phyloP scores from a whole-genome alignment of 2,797 vertebrate species.

The Melanogrammus aeglefinus region DNA sequence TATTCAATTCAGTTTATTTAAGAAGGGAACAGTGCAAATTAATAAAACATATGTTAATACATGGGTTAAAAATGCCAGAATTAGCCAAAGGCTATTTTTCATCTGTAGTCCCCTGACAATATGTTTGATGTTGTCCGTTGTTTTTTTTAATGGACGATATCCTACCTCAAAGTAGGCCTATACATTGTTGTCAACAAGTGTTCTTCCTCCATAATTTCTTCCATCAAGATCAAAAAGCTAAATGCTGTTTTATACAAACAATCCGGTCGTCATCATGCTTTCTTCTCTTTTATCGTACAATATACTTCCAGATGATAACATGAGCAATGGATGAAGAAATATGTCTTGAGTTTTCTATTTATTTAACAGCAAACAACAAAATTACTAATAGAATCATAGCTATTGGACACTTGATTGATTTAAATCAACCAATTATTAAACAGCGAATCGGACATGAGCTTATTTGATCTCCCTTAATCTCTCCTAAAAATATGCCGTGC shows the following conservation, averaged over 20 bases:
- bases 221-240: background rate
- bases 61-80: no score
- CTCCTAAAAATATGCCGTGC: background rate
- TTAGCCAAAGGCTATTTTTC: no score
- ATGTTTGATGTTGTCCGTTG: no score
- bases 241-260: background rate
- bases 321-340: background rate
- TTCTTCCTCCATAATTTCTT: background rate
- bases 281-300: constrained; percentile 11
- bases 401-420: background rate
- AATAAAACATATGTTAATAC: no score
- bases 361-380: background rate
- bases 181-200: background rate
- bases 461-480: background rate
- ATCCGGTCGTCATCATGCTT: constrained; percentile 31
- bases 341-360: background rate
- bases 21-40: no score
- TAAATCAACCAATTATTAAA: background rate
- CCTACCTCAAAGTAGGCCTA: no score
- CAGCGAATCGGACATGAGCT: background rate
- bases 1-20: no score
- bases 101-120: no score
- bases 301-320: constrained; percentile 18
- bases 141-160: no score
- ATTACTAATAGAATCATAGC: background rate